These are phyloP conservation scores for Poecilia latipinna DNA, from an alignment of 2,113 vertebrate species.

Conservation along the genomic window DNA sequence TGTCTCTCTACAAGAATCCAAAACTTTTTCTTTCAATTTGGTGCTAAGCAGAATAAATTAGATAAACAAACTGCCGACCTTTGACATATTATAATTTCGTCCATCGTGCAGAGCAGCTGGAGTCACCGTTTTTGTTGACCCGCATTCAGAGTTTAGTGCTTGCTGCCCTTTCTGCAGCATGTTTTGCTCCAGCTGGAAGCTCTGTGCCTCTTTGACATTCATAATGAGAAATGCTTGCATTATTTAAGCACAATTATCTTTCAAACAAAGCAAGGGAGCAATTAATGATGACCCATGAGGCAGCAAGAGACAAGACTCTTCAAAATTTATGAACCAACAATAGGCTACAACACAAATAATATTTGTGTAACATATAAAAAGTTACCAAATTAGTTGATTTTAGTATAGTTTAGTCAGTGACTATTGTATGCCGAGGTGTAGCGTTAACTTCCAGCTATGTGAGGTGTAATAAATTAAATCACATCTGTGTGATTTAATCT, in stretches of 20 bases:
- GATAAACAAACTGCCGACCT: conserved; percentile 42
- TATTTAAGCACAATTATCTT: conserved; percentile 2
- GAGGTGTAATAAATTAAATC: not conserved
- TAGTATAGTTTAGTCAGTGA: not conserved
- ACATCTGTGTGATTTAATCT: too few relatives aligned
- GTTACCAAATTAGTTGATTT: not conserved
- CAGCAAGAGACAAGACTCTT: not conserved
- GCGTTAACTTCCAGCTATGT: not conserved
- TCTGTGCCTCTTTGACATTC: conserved; percentile 7
- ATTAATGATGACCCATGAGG: not conserved
- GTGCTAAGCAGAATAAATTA: conserved; percentile 46
- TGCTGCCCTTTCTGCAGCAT: conserved; percentile 4
- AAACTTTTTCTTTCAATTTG: conserved; percentile 22
- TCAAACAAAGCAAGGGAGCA: not conserved
- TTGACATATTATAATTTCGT: conserved; percentile 50
- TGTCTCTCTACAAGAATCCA: not conserved
- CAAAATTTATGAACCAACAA: not conserved
- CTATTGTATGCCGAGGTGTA: not conserved
- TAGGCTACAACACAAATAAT: not conserved
- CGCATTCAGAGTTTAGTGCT: conserved; percentile 9
- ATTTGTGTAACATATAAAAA: not conserved
- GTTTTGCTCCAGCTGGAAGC: conserved; percentile 10
- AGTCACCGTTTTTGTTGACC: conserved; percentile 62
- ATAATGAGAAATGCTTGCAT: not conserved
- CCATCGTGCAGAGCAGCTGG: conserved; percentile 36